Conservation (phyloP, 1,140 invertebrate species). For the Drosophila hydei region DNA sequence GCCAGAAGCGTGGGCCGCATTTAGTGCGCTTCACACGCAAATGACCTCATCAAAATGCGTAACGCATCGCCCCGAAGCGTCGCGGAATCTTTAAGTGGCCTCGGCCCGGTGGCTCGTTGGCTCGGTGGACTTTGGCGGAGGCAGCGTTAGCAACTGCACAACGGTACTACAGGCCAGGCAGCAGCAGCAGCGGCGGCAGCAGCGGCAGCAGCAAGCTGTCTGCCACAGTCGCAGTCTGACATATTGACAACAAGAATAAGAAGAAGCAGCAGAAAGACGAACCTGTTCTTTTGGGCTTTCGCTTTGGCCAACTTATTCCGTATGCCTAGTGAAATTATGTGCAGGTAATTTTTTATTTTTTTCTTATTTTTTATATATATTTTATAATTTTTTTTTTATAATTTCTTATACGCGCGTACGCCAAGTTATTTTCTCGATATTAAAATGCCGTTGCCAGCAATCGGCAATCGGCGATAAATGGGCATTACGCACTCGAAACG, state of each 20-base stretch:
- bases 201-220: conserved; percentile 24
- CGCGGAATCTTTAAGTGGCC: conserved; percentile 75
- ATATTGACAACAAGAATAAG: conserved; percentile 55
- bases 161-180: conserved; percentile 36
- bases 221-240: conserved; percentile 37
- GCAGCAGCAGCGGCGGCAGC: conserved; percentile 17
- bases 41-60: conserved; percentile 82
- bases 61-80: conserved; percentile 58
- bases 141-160: conserved; percentile 18
- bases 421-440: conserved; percentile 66
- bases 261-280: conserved; percentile 61
- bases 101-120: conserved; percentile 10
- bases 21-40: conserved; percentile 80
- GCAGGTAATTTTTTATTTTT: conserved; percentile 48
- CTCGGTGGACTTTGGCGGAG: conserved; percentile 25
- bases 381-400: conserved; percentile 28
- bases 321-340: conserved; percentile 62
- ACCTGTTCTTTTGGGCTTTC: conserved; percentile 79
- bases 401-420: conserved; percentile 55
- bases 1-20: conserved; percentile 51
- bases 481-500: conserved; percentile 54
- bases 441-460: conserved; percentile 76
- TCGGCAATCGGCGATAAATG: conserved; percentile 65
- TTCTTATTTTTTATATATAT: conserved; percentile 14
- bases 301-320: conserved; percentile 41